phyloP scores from a whole-genome alignment of 2,797 vertebrate species.

The Falco concolor region DNA sequence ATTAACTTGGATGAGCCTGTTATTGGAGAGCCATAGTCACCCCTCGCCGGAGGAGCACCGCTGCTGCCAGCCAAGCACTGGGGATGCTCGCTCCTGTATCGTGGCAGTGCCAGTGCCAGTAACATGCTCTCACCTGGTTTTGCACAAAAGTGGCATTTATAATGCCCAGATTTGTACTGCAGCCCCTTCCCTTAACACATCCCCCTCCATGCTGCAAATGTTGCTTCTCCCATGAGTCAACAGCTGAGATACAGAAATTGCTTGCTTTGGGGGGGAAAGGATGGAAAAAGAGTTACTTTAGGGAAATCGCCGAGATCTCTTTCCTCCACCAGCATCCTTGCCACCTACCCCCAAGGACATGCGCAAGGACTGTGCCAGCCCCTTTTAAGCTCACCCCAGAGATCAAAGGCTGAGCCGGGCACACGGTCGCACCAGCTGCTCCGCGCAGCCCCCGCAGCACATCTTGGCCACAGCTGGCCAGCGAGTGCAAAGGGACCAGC shows the following conservation, averaged over 20 bases:
- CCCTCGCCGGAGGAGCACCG: accelerated
- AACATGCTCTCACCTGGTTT: neutral
- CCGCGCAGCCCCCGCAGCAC: neutral
- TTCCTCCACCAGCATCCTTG: neutral
- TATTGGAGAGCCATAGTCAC: neutral
- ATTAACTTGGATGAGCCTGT: neutral
- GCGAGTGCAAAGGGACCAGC: accelerated
- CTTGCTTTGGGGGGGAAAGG: neutral
- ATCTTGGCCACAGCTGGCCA: neutral
- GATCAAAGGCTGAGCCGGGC: neutral
- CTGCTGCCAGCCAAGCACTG: neutral
- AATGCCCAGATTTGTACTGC: too few species aligned
- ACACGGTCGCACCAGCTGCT: accelerated
- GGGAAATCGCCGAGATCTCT: neutral
- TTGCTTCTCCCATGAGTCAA: neutral
- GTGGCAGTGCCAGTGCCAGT: neutral
- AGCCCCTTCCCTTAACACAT: neutral
- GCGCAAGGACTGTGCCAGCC: neutral
- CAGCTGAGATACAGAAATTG: neutral
- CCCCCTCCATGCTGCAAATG: too few species aligned
- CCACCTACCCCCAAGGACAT: neutral
- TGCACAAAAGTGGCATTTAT: neutral
- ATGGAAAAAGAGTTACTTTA: neutral
- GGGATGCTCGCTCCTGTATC: neutral
- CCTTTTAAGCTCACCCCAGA: neutral